Percentiles rank a stretch among this genome's conserved stretches.
Evolutionary conservation across 1,140 invertebrate species (phyloP).

Genomic region (Lordiphosa collinella): DNA sequence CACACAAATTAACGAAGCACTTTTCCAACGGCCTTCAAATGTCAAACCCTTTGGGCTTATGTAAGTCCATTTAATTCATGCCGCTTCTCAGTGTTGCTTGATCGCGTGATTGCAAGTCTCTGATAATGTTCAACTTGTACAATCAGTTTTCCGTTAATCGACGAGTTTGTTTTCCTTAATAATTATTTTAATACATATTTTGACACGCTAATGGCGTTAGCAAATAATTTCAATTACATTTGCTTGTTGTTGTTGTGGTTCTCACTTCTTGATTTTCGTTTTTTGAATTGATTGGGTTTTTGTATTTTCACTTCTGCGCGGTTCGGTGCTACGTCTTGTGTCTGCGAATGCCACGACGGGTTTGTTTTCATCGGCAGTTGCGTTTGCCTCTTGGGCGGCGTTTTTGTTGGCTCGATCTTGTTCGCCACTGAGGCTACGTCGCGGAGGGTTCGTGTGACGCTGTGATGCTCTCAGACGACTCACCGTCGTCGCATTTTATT

Average conservation of each 20-base stretch:
- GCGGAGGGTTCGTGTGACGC: slow-evolving; percentile 47
- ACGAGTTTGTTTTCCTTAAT: not conserved
- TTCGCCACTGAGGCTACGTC: slow-evolving; percentile 38
- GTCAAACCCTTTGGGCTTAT: slow-evolving; percentile 18
- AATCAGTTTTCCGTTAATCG: slow-evolving; percentile 38
- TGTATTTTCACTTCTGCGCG: slow-evolving; percentile 14
- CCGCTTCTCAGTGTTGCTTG: not conserved
- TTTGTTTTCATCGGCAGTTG: slow-evolving; percentile 69
- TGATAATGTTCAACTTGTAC: slow-evolving; percentile 33
- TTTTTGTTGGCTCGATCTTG: slow-evolving; percentile 66
- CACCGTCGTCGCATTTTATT: slow-evolving; percentile 42
- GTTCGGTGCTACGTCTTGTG: slow-evolving; percentile 54
- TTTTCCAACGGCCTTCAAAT: slow-evolving; percentile 15
- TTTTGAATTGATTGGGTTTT: too few relatives aligned
- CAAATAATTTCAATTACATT: slow-evolving; percentile 11
- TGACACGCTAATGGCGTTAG: slow-evolving; percentile 4
- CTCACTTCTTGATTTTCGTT: not conserved
- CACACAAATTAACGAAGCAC: slow-evolving; percentile 51
- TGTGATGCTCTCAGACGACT: slow-evolving; percentile 7
- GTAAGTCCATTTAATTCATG: slow-evolving; percentile 36
- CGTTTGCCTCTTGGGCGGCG: slow-evolving; percentile 66
- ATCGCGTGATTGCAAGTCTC: slow-evolving; percentile 39
- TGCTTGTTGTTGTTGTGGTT: not conserved
- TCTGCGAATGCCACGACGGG: slow-evolving; percentile 73
- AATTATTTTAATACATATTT: not conserved